A percentile compares a stretch with the other conserved stretches of the same genome.
These are phyloP conservation scores for Chironomus riparius DNA, from an alignment of 2,888 invertebrate genomes.

Conservation along the genomic window DNA sequence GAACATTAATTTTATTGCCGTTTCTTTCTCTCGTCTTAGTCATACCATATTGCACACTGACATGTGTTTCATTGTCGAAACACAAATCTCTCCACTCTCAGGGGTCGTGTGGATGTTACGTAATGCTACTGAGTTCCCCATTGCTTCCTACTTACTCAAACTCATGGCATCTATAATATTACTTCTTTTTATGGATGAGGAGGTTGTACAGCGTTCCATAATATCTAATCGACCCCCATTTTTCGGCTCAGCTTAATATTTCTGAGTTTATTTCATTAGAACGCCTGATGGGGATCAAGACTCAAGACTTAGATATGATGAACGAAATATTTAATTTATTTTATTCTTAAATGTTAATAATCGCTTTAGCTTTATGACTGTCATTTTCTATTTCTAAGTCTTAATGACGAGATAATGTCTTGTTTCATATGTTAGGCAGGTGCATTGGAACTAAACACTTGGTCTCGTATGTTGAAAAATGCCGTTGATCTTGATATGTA, in stretches of 20 bases:
- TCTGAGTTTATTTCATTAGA: background rate
- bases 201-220: too few species aligned
- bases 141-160: too few species aligned
- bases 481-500: background rate
- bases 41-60: slow-evolving; percentile 14
- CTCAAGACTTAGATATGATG: background rate
- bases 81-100: slow-evolving; percentile 1
- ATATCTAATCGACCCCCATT: too few species aligned
- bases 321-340: background rate
- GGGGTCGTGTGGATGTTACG: background rate
- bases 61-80: slow-evolving; percentile 14
- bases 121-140: too few species aligned
- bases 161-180: too few species aligned
- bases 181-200: too few species aligned
- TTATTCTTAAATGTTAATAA: slow-evolving; percentile 16
- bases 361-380: slow-evolving; percentile 19
- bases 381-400: slow-evolving; percentile 5
- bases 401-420: slow-evolving; percentile 7
- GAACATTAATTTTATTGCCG: slow-evolving; percentile 23
- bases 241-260: background rate
- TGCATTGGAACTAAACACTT: background rate
- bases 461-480: background rate
- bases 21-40: background rate
- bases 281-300: background rate
- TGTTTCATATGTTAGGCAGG: slow-evolving; percentile 3